Base-by-base conservation (phyloP, 2,888 invertebrate species). In the Philereme vetulata region DNA sequence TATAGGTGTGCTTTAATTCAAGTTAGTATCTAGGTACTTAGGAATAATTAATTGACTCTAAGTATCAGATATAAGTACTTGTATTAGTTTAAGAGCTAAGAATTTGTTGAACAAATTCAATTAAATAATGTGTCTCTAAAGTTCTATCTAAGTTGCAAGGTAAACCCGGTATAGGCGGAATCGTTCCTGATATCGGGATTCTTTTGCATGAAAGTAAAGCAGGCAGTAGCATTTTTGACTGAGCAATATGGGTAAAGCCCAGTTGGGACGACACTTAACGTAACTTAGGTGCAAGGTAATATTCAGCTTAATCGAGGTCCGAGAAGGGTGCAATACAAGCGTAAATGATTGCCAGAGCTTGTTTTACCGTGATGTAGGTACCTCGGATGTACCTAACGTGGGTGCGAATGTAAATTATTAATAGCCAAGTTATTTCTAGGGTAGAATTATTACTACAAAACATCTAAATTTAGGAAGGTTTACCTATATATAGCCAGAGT, bases 281-380 rank as follows among this genome's bases (percentile, higher is more conserved):
- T 64, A 61, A 64, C 61, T 64, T 61, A 57, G 57, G 61, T 61
- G 62, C 62, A 66, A 56, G 64, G 56, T 55, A 59, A 52, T 51
- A 55, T 50, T 55, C 56, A 35, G 50, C 59, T 56, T 61, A 63
- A 68, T 57, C 60, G 64, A 52, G 57, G 64, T 61, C 66, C 68
- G 55, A 45, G 55, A 61, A 61, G 57, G 55, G 55, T 60, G 64
- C 64, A 57, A 51, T 63, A 61, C 61, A 66, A 68, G 63, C 63
- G 63, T 68, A 49, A 64, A 62, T 60, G 63, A 65, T 56, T 40
- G 58, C 44, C 47, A n/a, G 53, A 44, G 56, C 54, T 56, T 43
- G 52, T 59, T 62, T 55, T 38, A 42, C 43, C 49, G 45, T 61
- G 48, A 56, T 56, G 42, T 53, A 52, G 53, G 4, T 9, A 44